Base-by-base conservation (phyloP, 2,888 invertebrate species). In the Formica aserva region DNA sequence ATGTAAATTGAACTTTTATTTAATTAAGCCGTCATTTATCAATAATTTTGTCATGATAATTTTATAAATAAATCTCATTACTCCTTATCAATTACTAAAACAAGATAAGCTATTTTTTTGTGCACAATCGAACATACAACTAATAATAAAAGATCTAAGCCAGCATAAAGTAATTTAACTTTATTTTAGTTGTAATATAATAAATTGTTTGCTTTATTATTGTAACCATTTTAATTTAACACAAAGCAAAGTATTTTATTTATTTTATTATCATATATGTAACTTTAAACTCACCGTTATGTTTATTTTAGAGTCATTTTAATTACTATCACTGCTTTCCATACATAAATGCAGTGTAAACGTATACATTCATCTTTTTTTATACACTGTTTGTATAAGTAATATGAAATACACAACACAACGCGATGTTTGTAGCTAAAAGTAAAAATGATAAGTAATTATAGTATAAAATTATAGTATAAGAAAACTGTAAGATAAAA, bases 201-300 rank as follows among this genome's bases (percentile, higher is more conserved):
- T 45, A 60, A 71, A 78, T 78, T 80, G 32, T 22, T 60, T 32
- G 45, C 45, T 52, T 78, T 72, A 41, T 78, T 71, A 41, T 60
- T 71, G 41, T 78, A 78, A 71, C 60, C 26, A 60, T 80, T 45
- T 45, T 72, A 72, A 80, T 60, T 41, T 45, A 71, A 60, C 22
- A 41, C 29, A 29, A 77, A 69, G 26, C 29, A 41, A 69, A 69
- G 29, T 13, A 72, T 72, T 80, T 72, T 32, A 71, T 72, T 78
- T 78, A 45, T 72, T 78, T 45, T 32, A 71, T 71, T 60, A 35
- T 32, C 18, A 45, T 5, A 8, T 69, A 32, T 60, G 26, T 55
- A 0, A 45, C 60, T 69, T 69, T 60, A 71, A 71, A 60, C 32
- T 38, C 60, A 13, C 41, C 22, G 18, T 13, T 18, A n/a, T 45